Percentiles rank a stretch among this genome's conserved stretches.
phyloP scores from a whole-genome alignment of 2,888 invertebrate species.

The Xanthia icteritia region DNA sequence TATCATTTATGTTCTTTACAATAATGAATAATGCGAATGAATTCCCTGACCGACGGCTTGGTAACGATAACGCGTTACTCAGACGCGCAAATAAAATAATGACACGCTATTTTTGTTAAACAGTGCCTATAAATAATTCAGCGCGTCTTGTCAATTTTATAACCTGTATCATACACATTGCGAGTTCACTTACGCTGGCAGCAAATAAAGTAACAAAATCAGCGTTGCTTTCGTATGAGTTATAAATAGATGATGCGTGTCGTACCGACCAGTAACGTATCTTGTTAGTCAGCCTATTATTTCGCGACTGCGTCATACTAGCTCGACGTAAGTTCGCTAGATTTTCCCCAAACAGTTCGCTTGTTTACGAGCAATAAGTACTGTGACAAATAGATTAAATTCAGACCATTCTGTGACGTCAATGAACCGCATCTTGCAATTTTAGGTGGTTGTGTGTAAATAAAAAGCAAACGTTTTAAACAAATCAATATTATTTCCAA shows the following conservation, averaged over 20 bases:
- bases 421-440: conserved; percentile 18
- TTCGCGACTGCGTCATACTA: conserved; percentile 73
- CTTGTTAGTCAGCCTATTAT: conserved; percentile 75
- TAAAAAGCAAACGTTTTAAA: conserved; percentile 80
- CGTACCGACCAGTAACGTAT: conserved; percentile 67
- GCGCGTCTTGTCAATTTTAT: conserved; percentile 42
- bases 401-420: conserved; percentile 57
- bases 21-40: conserved; percentile 10
- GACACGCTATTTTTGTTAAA: conserved; percentile 24
- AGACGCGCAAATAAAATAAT: conserved; percentile 34
- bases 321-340: conserved; percentile 58
- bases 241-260: conserved; percentile 71
- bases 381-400: conserved; percentile 63
- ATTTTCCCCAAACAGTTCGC: conserved; percentile 61
- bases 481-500: conserved; percentile 91
- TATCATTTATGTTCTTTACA: conserved; percentile 1
- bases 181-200: conserved; percentile 42
- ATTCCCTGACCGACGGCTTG: conserved; percentile 12
- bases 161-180: conserved; percentile 37
- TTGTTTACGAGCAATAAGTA: conserved; percentile 49
- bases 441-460: conserved; percentile 24
- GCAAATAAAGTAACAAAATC: conserved; percentile 54
- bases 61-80: conserved; percentile 15
- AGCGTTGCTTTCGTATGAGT: conserved; percentile 48
- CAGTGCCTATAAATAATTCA: conserved; percentile 34